Base-by-base conservation (phyloP, 2,888 invertebrate species). In the Heliconius ismenius region DNA sequence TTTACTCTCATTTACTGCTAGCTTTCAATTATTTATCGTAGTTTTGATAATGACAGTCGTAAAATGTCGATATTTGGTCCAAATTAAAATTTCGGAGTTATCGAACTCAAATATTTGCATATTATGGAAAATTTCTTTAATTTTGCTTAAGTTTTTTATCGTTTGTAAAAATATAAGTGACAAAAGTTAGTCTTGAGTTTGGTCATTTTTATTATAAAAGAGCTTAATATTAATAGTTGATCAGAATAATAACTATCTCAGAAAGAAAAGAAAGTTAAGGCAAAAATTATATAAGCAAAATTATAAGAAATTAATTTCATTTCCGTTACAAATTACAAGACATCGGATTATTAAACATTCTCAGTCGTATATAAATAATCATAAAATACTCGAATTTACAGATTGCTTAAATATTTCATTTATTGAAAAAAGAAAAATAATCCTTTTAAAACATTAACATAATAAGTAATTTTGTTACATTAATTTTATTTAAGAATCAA, bases 1-100 rank as follows among this genome's bases (percentile, higher is more conserved):
- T 76, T 67, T 28, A 49, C 24, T 43, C 60, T 43, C 43, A 70
- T 60, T 69, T 75, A 36, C 69, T 58, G 54, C 74, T 78, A 28
- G 58, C 26, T 26, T 32, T 26, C 6, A 43, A 49, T 49, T 54
- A 69, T 49, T 69, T 70, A 70, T 70, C 21, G 54, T 15, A 54
- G 58, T 58, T 58, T 70, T 32, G 54, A 58, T 18, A 70, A 70
- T 24, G 70, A 58, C 70, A 36, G 24, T 58, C n/a, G 70, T 69
- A 49, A 68, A 68, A 15, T 28, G 28, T 49, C 43, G 24, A 26
- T 49, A 21, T 49, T 21, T 32, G 15, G 1, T 3, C 21, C 21
- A 65, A 65, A 32, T 36, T 65, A n/a, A 65, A 26, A 62, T 15
- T 62, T 62, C 15, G 24, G 1, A 62, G 62, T 49, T 49, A 49